Evolutionary conservation across 2,113 vertebrate genomes (phyloP).

Genomic region (Hemicordylus capensis): DNA sequence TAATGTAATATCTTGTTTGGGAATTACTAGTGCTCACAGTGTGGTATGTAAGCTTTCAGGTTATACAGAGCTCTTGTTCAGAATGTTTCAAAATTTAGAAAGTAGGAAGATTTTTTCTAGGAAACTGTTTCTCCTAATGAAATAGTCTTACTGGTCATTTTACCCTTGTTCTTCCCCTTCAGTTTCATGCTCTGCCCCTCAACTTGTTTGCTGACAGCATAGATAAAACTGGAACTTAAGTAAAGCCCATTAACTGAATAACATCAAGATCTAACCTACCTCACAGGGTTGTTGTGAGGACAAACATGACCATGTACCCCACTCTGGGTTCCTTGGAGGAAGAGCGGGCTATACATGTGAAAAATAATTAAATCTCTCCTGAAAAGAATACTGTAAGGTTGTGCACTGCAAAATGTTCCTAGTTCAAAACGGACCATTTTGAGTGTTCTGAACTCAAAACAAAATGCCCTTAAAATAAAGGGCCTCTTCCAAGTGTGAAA

Average conservation of each 20-base stretch:
- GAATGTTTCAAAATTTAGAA: not conserved
- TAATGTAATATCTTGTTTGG: not conserved
- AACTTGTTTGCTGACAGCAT: not conserved
- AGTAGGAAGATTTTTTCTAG: not conserved
- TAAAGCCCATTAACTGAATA: not conserved
- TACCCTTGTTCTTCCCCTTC: not conserved
- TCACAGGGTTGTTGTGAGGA: too few species aligned
- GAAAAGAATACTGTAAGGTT: not conserved
- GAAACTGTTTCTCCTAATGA: not conserved
- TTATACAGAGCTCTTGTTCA: not conserved
- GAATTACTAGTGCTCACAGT: not conserved
- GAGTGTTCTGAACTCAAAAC: too few species aligned
- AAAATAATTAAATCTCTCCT: too few species aligned
- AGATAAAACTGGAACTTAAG: not conserved
- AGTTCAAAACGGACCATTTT: too few species aligned
- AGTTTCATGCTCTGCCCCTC: not conserved
- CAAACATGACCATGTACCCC: too few species aligned
- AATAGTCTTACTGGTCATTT: not conserved
- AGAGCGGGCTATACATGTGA: too few species aligned
- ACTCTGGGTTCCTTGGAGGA: too few species aligned
- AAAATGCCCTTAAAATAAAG: too few species aligned
- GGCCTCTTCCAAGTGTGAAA: too few species aligned
- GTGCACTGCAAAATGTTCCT: too few species aligned
- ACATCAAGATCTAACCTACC: too few species aligned
- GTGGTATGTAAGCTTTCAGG: too few species aligned